Evolutionary conservation across 1,140 invertebrate species (phyloP).

Genomic region (Diachasmimorpha longicaudata): DNA sequence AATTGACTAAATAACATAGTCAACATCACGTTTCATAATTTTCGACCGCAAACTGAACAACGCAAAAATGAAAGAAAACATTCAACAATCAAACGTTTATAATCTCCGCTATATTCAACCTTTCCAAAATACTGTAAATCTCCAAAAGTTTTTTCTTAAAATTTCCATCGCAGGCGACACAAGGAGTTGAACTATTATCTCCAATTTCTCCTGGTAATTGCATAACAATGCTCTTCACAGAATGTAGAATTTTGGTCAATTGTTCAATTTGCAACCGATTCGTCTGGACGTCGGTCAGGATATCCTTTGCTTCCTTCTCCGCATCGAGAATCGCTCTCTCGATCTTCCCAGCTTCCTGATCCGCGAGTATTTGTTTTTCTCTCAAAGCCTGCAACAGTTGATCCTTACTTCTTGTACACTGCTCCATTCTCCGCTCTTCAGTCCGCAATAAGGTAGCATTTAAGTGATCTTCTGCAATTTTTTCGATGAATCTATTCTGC

Average conservation of each 20-base stretch:
- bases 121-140: constrained; percentile 16
- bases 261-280: constrained; percentile 63
- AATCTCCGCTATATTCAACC: constrained; percentile 2
- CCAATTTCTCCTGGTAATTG: constrained; percentile 63
- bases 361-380: constrained; percentile 52
- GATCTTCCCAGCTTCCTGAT: constrained; percentile 37
- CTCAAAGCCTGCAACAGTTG: constrained; percentile 57
- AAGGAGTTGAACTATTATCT: not conserved
- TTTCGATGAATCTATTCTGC: constrained; percentile 54
- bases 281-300: constrained; percentile 58
- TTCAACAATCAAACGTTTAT: not conserved
- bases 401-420: constrained; percentile 55
- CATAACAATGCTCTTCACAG: constrained; percentile 66
- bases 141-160: constrained; percentile 16
- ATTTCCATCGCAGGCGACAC: not conserved
- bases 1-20: too few relatives aligned
- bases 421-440: constrained; percentile 58
- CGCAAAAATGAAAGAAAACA: not conserved
- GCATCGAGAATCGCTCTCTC: constrained; percentile 67
- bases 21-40: too few relatives aligned
- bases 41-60: too few relatives aligned
- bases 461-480: constrained; percentile 55
- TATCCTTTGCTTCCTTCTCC: constrained; percentile 59
- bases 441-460: constrained; percentile 64
- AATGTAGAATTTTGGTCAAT: constrained; percentile 65